Conservation (phyloP, 35 echinoderm and acorn worm genomes). For the Apostichopus parvimensis region DNA sequence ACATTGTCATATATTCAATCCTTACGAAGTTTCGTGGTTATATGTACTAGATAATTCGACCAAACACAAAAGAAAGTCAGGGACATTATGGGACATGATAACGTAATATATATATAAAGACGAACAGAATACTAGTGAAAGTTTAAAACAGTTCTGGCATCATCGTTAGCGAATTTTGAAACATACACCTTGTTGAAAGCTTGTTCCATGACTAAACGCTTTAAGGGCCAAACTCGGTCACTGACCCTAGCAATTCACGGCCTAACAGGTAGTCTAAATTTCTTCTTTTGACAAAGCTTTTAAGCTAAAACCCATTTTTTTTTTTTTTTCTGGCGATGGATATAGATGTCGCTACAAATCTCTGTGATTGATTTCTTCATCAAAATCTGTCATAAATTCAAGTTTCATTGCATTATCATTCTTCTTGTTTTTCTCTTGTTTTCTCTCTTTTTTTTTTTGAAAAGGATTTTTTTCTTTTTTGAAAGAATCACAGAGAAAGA, state of each 20-base stretch:
- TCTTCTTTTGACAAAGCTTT: not conserved
- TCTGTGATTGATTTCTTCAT: not conserved
- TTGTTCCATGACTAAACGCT: not conserved
- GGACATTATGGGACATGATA: too few relatives aligned
- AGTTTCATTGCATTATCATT: not conserved
- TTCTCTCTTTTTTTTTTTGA: too few relatives aligned
- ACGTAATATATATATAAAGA: too few relatives aligned
- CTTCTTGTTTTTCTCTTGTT: too few relatives aligned
- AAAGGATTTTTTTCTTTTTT: too few relatives aligned
- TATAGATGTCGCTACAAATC: too few relatives aligned
- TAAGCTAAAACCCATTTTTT: not conserved
- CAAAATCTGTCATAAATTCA: not conserved
- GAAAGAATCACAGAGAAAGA: not conserved
- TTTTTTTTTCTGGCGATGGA: too few relatives aligned
- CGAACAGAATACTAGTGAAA: not conserved
- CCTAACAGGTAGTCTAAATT: not conserved
- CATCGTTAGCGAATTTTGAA: not conserved
- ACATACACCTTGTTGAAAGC: not conserved
- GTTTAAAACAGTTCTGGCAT: not conserved
- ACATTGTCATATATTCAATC: too few relatives aligned
- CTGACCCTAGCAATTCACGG: not conserved
- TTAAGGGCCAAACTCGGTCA: not conserved
- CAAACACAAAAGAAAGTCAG: too few relatives aligned
- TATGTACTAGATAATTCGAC: too few relatives aligned
- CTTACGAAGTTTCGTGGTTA: too few relatives aligned